Conservation (phyloP, 2,888 invertebrate genomes). For the Chelonus formosanus region DNA sequence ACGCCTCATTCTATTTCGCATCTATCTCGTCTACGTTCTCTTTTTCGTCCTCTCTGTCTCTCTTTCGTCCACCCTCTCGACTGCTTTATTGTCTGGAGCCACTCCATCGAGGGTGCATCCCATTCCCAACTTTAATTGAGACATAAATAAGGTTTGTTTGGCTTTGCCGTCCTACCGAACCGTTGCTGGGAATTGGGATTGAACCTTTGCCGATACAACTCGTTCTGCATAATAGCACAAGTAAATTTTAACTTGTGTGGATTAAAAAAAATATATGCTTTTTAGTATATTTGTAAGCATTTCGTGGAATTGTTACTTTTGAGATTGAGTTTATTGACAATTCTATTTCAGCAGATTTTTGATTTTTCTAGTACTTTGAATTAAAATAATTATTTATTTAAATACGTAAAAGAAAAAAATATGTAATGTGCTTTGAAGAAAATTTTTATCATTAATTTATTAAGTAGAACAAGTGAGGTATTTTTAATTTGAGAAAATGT, state of each 20-base stretch:
- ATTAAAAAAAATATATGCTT: slow-evolving; percentile 7
- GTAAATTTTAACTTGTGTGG: slow-evolving; percentile 54
- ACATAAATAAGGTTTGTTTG: slow-evolving; percentile 66
- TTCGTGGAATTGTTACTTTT: not conserved
- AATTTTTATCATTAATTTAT: no score
- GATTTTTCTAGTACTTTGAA: no score
- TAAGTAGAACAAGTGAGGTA: no score
- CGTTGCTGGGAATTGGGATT: slow-evolving; percentile 63
- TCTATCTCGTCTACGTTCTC: slow-evolving; percentile 23
- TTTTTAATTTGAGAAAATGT: no score
- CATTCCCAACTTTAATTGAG: slow-evolving; percentile 65
- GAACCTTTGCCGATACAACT: slow-evolving; percentile 62
- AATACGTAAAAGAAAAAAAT: no score
- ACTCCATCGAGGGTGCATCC: slow-evolving; percentile 66
- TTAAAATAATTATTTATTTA: no score
- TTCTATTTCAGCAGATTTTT: no score
- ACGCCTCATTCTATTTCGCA: slow-evolving; percentile 17
- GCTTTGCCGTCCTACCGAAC: slow-evolving; percentile 61
- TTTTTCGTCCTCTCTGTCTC: slow-evolving; percentile 22
- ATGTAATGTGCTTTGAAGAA: no score
- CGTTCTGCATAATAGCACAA: slow-evolving; percentile 62
- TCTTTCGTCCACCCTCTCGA: slow-evolving; percentile 49
- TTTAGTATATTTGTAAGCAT: not conserved
- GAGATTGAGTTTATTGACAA: no score
- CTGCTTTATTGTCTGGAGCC: slow-evolving; percentile 64